Conservation (phyloP, 2,113 vertebrate genomes). For the Pheucticus melanocephalus region DNA sequence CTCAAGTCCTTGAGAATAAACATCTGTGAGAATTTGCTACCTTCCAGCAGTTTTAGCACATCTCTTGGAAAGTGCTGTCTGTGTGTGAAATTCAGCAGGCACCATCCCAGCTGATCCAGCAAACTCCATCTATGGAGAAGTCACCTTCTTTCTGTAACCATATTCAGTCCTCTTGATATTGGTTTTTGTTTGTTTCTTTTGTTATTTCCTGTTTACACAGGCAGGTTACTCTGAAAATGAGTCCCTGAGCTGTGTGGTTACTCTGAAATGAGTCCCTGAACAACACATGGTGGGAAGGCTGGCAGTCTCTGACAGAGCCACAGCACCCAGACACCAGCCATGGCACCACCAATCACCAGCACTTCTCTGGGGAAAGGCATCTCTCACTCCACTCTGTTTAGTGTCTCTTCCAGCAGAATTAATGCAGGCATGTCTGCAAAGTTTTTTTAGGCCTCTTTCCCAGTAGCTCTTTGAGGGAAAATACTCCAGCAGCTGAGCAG, state of each 20-base stretch:
- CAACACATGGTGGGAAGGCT: accelerated
- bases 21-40: accelerated
- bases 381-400: background rate
- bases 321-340: background rate
- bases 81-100: background rate
- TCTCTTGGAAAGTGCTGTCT: background rate
- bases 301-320: background rate
- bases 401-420: background rate
- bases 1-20: background rate
- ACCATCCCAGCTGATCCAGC: background rate
- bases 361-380: background rate
- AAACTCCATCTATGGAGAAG: background rate
- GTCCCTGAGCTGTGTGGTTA: background rate
- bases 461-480: background rate
- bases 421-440: background rate
- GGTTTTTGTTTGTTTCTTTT: background rate
- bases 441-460: background rate
- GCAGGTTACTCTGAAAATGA: background rate
- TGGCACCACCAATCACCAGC: background rate
- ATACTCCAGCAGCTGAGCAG: background rate
- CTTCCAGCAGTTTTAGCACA: background rate
- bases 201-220: background rate
- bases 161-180: background rate
- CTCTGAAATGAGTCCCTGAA: background rate
- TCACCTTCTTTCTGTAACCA: background rate